Percentiles rank a stretch among this genome's conserved stretches.
These are phyloP conservation scores for Rhabdomys dilectus DNA, from an alignment of 2,113 vertebrate species.

Conservation along the genomic window DNA sequence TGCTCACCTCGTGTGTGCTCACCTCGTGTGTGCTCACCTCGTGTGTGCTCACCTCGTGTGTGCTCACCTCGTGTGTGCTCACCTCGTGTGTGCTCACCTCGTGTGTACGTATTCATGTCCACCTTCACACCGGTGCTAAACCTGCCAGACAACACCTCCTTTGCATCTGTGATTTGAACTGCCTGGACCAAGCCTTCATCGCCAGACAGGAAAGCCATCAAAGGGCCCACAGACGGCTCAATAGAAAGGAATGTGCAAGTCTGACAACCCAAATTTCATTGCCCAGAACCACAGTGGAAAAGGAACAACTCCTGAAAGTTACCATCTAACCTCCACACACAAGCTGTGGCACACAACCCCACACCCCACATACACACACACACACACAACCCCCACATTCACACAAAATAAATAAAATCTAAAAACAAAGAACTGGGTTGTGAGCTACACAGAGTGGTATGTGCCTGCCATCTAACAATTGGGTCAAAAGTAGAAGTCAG, in stretches of 20 bases:
- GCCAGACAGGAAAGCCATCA: background rate
- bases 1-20: too few species aligned
- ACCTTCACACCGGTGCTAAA: background rate
- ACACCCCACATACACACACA: too few species aligned
- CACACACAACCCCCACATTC: background rate
- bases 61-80: too few species aligned
- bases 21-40: too few species aligned
- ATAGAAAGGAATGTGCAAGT: background rate
- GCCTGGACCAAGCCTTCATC: background rate
- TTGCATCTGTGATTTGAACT: background rate
- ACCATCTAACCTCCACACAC: background rate
- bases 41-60: too few species aligned
- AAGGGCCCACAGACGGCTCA: background rate
- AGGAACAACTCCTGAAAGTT: background rate
- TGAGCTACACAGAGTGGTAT: too few species aligned
- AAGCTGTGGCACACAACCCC: background rate
- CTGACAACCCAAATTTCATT: background rate
- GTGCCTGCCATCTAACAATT: too few species aligned
- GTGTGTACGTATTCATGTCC: background rate
- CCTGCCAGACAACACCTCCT: background rate
- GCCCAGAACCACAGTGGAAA: background rate
- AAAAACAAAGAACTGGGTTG: too few species aligned
- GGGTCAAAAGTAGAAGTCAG: too few species aligned
- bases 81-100: too few species aligned
- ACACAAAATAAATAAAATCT: background rate